These are phyloP conservation scores for Ennomos quercinarius DNA, from an alignment of 2,888 invertebrate genomes.

Conservation along the genomic window DNA sequence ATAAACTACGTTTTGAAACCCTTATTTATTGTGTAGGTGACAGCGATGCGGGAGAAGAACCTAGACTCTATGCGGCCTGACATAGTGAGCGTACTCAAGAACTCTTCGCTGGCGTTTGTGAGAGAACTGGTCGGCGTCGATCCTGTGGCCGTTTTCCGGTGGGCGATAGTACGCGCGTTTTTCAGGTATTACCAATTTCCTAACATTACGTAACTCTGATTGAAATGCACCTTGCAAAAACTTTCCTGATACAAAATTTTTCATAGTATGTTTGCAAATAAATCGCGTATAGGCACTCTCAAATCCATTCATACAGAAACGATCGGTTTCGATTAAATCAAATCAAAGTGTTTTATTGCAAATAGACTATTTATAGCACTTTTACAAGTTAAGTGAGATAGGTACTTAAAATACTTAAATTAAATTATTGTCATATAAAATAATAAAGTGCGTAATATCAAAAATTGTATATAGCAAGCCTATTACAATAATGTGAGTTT, in stretches of 20 bases:
- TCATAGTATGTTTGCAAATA: not conserved
- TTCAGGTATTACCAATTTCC: constrained; percentile 79
- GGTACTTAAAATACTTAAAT: too few relatives aligned
- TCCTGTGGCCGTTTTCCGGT: constrained; percentile 96
- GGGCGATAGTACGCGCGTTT: constrained; percentile 97
- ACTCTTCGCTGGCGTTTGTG: constrained; percentile 96
- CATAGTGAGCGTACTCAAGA: constrained; percentile 96
- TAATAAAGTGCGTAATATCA: too few relatives aligned
- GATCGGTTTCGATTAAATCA: not conserved
- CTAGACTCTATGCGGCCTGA: constrained; percentile 97
- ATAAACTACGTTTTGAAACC: not conserved
- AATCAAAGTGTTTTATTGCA: too few relatives aligned
- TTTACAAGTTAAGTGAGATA: too few relatives aligned
- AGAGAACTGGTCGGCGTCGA: constrained; percentile 96
- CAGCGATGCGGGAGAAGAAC: constrained; percentile 98
- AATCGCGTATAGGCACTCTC: too few relatives aligned
- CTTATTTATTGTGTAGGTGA: constrained; percentile 79
- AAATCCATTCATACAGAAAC: not conserved
- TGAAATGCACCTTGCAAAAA: too few relatives aligned
- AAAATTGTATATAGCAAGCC: too few relatives aligned
- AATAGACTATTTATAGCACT: too few relatives aligned
- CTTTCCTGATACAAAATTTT: too few relatives aligned
- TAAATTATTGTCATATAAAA: too few relatives aligned
- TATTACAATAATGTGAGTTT: too few relatives aligned
- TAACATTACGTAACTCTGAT: too few relatives aligned